Conservation (phyloP, 2,888 invertebrate species). For the Apotomis betuletana region DNA sequence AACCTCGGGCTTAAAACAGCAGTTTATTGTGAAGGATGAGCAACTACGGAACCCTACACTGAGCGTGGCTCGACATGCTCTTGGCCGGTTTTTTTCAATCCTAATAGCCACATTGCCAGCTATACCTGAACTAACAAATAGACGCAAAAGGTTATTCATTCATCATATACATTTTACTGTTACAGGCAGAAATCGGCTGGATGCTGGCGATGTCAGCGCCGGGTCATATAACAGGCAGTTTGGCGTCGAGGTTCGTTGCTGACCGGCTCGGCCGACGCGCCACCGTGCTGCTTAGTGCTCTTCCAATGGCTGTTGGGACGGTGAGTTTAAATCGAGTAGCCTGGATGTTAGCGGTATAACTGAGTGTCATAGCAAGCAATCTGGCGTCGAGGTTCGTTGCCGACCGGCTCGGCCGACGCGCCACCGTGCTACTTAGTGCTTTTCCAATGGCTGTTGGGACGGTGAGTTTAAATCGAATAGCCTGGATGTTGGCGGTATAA, state of each 20-base stretch:
- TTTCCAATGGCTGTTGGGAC: too few species aligned
- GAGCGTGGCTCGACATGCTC: too few species aligned
- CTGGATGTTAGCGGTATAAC: constrained; percentile 63
- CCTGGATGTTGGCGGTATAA: constrained; percentile 64
- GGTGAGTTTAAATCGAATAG: constrained; percentile 47
- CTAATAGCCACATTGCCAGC: too few species aligned
- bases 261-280: constrained; percentile 67
- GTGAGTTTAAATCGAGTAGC: constrained; percentile 54
- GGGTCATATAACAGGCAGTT: constrained; percentile 69
- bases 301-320: constrained; percentile 63
- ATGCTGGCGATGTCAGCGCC: constrained; percentile 62
- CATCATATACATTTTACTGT: constrained; percentile 34
- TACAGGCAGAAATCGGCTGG: constrained; percentile 66
- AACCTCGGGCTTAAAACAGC: too few species aligned
- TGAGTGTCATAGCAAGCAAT: constrained; percentile 70
- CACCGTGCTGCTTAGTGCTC: constrained; percentile 63
- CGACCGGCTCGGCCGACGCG: constrained; percentile 64
- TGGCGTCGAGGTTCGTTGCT: constrained; percentile 62
- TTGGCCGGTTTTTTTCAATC: too few species aligned
- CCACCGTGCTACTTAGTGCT: too few species aligned
- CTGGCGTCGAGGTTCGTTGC: constrained; percentile 62
- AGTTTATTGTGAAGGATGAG: too few species aligned
- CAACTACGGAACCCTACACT: too few species aligned
- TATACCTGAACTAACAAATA: too few species aligned
- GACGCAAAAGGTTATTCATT: not conserved